Evolutionary conservation across 1,140 invertebrate genomes (phyloP), one percentile per base, ranked within the genome.

Genomic region (Heliconius eleuchia): DNA sequence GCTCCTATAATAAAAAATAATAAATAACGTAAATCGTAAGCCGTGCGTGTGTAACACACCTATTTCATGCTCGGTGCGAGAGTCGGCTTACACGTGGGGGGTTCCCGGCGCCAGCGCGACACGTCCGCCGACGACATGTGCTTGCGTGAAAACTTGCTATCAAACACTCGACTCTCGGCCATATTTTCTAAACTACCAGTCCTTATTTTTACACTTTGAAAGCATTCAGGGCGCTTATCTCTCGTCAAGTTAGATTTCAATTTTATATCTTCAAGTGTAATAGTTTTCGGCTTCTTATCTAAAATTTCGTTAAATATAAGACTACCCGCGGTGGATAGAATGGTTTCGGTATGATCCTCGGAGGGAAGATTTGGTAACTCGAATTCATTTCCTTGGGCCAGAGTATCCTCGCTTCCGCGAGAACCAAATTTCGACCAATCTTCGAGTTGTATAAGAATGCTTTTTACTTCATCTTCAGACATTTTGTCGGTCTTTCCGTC

Each of bases 381-480:
- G 72, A 92, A 94, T 81, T 94, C 92, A 81, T 94, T 94, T 13
- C 92, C 93, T 77, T 94, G 91, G 18, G 93, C 92, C 42, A 94
- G 75, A 2, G 91, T 94, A 75, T 95, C 93, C 71, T 91, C 90
- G 78, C 92, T 94, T 1, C 93, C 92, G 9, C 93, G 87, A 2
- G 94, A 95, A 2, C 94, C 96, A 66, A 96, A 92, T 82, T 95
- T 95, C 0, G 95, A 95, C 88, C 96, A 96, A 77, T 96, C 95
- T 75, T 96, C 94, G 5, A 96, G 85, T 77, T 96, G 95, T 77
- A 96, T 93, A 4, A 96, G 90, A 39, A 96, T 95, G 50, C 95
- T 94, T 82, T 95, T 93, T 7, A 95, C 95, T 87, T 96, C 95
- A 7, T 95, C 93, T 1, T 95, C 88, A 0, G 95, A 95, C 71